Conservation (phyloP, 2,113 vertebrate species). For the Dicentrarchus labrax region DNA sequence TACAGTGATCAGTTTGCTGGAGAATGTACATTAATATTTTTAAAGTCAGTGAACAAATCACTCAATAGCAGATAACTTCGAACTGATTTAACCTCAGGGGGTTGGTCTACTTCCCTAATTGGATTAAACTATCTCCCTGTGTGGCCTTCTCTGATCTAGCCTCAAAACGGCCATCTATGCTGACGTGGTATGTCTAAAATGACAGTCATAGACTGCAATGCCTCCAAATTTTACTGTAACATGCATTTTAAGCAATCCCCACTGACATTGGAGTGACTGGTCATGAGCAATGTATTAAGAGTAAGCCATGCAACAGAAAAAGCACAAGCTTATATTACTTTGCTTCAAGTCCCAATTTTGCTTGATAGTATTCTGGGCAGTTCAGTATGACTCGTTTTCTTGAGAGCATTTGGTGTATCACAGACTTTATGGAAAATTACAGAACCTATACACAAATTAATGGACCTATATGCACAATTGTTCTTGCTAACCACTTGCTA, state of each 20-base stretch:
- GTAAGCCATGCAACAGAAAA: slow-evolving; percentile 14
- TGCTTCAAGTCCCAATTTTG: not conserved
- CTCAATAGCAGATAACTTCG: slow-evolving; percentile 31
- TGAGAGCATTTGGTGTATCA: not conserved
- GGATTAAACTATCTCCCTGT: slow-evolving; percentile 65
- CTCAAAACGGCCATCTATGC: slow-evolving; percentile 11
- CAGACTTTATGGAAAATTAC: not conserved
- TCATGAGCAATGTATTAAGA: slow-evolving; percentile 34
- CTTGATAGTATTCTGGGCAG: not conserved
- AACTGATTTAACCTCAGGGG: slow-evolving; percentile 52
- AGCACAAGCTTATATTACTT: not conserved
- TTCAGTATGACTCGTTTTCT: not conserved
- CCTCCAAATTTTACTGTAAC: slow-evolving; percentile 27
- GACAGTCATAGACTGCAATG: not conserved
- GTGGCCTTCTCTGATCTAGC: slow-evolving; percentile 71
- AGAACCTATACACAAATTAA: not conserved
- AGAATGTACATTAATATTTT: slow-evolving; percentile 32
- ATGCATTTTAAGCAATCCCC: slow-evolving; percentile 36
- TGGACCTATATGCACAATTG: not conserved
- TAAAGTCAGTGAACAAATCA: slow-evolving; percentile 51
- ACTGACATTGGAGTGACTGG: slow-evolving; percentile 1
- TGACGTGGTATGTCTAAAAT: slow-evolving; percentile 44
- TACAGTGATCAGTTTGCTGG: not conserved
- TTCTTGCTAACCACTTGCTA: not conserved
- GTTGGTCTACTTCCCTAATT: slow-evolving; percentile 50